Conservation (phyloP, 2,797 vertebrate species). For the Danio albolineatus region DNA sequence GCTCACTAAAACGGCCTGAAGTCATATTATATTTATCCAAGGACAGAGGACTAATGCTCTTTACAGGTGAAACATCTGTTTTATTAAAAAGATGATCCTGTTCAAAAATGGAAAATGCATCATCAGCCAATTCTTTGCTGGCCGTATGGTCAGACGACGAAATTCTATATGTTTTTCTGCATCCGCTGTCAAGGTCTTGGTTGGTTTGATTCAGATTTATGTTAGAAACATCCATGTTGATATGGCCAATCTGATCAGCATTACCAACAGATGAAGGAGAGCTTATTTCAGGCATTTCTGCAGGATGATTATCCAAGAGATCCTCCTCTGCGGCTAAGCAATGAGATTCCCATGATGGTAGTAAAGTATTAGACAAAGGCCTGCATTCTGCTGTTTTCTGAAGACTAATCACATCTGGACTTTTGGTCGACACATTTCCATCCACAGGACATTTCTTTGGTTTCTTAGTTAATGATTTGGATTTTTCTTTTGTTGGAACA, state of each 20-base stretch:
- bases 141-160: not conserved
- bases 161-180: slow-evolving; percentile 49
- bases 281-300: not conserved
- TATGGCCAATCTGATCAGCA: not conserved
- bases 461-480: slow-evolving; percentile 38
- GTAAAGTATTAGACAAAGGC: slow-evolving; percentile 7
- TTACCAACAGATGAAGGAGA: not conserved
- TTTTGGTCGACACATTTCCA: slow-evolving; percentile 24
- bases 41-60: slow-evolving; percentile 17
- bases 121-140: slow-evolving; percentile 44
- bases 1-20: not conserved
- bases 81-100: not conserved
- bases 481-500: slow-evolving; percentile 9
- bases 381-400: not conserved
- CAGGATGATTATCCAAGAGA: slow-evolving; percentile 2
- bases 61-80: slow-evolving; percentile 8
- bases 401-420: not conserved
- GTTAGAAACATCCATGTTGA: not conserved
- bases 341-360: not conserved
- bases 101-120: slow-evolving; percentile 8
- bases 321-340: not conserved
- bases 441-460: slow-evolving; percentile 28
- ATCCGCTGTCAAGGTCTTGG: not conserved
- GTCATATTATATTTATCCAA: not conserved
- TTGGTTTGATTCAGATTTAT: slow-evolving; percentile 11